Evolutionary conservation across 2,113 vertebrate genomes (phyloP), one percentile per base, ranked within the genome.

Genomic region (Callocephalon fimbriatum): DNA sequence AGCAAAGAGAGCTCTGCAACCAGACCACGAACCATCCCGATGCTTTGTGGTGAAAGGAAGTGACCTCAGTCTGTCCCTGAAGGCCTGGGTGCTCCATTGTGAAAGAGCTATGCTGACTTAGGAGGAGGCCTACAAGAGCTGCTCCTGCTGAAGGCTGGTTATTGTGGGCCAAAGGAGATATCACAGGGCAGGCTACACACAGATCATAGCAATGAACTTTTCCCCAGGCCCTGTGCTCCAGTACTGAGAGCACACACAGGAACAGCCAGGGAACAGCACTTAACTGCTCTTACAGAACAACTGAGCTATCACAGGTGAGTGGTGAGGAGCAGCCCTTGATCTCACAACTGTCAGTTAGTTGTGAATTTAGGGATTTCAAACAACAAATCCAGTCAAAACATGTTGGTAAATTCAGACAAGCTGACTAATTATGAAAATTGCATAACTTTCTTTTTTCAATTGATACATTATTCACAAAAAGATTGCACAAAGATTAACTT

Each of bases 301-400:
- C 18, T 0, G 0, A 56, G 47, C 15, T 31, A 27, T 6, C 0
- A 3, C 17, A 70, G 35, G 4, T 7, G 4, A 71, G 11, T 17
- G 68, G 45, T 59, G 35, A 67, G 65, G n/a, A 87, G 15, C 3
- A 1, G 37, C 3, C 47, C 56, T 63, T n/a, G 9, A 44, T 48
- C 42, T 93, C 50, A 31, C 16, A 10, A 8, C 35, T 61, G 9
- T 19, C n/a, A 40, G 6, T 74, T 48, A n/a, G n/a, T 53, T 20
- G 25, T 67, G 19, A 67, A 35, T 59, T 58, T 26, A 59, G 47
- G 27, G 15, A 32, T 81, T 88, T 86, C 62, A 88, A 78, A 81
- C 18, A 73, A 54, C 61, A 79, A 35, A 72, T 59, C 25, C 29
- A 63, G 47, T 35, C 20, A 72, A 88, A 92, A 90, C 10, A 54